phyloP scores from a whole-genome alignment of 2,797 vertebrate genomes.

The Phrynocephalus vlangalii region DNA sequence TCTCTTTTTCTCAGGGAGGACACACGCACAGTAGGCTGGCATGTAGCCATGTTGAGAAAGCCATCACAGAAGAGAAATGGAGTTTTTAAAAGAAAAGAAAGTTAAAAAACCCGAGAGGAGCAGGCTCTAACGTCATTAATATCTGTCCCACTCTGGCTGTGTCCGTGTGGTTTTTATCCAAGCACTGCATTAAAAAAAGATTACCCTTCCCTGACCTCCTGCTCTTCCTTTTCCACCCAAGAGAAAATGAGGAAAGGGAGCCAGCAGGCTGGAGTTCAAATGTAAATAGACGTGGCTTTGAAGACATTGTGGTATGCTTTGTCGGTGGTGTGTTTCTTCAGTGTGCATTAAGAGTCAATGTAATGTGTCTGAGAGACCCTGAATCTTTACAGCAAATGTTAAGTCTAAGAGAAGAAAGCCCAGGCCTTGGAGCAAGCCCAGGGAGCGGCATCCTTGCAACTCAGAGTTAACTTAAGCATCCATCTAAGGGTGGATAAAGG shows the following conservation, averaged over 20 bases:
- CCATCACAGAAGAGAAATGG: constrained; percentile 39
- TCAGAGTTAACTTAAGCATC: background rate
- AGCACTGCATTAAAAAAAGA: constrained; percentile 69
- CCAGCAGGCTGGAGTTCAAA: constrained; percentile 51
- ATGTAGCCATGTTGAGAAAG: constrained; percentile 30
- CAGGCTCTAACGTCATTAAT: constrained; percentile 62
- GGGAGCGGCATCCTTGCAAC: background rate
- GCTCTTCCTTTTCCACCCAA: constrained; percentile 63
- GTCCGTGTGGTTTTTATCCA: constrained; percentile 48
- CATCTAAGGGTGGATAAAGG: background rate
- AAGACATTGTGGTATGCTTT: constrained; percentile 60
- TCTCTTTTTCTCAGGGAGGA: background rate
- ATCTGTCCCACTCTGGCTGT: constrained; percentile 57
- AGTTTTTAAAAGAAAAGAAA: constrained; percentile 4
- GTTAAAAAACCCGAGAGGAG: constrained; percentile 36
- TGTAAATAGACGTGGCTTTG: constrained; percentile 54
- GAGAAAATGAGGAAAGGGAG: constrained; percentile 33
- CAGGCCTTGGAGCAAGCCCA: background rate
- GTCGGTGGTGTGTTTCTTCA: constrained; percentile 10
- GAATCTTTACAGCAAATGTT: background rate
- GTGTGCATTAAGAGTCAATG: constrained; percentile 28
- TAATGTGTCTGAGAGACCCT: background rate
- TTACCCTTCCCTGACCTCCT: constrained; percentile 63
- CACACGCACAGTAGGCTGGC: constrained; percentile 4
- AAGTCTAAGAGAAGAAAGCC: constrained; percentile 1